Evolutionary conservation across 2,888 invertebrate genomes (phyloP), one percentile per base, ranked within the genome.

Genomic region (Andrena bicolor): DNA sequence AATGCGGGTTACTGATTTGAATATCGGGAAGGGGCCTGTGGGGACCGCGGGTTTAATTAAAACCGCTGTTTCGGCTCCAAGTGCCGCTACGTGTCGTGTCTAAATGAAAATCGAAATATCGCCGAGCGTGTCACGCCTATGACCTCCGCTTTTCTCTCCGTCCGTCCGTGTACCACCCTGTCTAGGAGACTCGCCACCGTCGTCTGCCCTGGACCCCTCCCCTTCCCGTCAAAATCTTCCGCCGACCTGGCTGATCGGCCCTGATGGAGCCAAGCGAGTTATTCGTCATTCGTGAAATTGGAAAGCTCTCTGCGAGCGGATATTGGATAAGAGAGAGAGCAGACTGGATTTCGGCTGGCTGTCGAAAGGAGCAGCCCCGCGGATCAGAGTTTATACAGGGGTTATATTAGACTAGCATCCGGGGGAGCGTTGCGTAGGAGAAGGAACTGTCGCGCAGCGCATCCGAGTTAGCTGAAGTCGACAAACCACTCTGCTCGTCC

Each of bases 51-150:
- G 63, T 87, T 93, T 93, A 93, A 93, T 93, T 93, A 93, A 93
- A 93, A 92, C 91, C 90, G 90, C 88, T 90, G 91, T 90, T 90
- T 90, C 89, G 56, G 88, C 86, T 76, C 85, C 76, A 84, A 90
- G 90, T 90, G 91, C 85, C 87, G 84, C 88, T 76, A 77, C 89
- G 89, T 88, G 90, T 87, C 90, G 89, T 71, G 87, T 91, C 90
- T 88, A 88, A 91, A 92, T 91, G 91, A 92, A 92, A 92, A 90
- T 92, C 91, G 90, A 91, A 92, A 92, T 90, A 91, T 89, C 83
- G 80, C 65, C 70, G 82, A 77, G 74, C 80, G 53, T 60, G 82
- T 61, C 61, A 61, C 63, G 20, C 32, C 80, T 49, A 26, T 56
- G 76, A 58, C 26, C 68, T 16, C 35, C 66, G 61, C 61, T 75